Evolutionary conservation across 2,113 vertebrate genomes (phyloP).

Genomic region (Nesogale talazaci): DNA sequence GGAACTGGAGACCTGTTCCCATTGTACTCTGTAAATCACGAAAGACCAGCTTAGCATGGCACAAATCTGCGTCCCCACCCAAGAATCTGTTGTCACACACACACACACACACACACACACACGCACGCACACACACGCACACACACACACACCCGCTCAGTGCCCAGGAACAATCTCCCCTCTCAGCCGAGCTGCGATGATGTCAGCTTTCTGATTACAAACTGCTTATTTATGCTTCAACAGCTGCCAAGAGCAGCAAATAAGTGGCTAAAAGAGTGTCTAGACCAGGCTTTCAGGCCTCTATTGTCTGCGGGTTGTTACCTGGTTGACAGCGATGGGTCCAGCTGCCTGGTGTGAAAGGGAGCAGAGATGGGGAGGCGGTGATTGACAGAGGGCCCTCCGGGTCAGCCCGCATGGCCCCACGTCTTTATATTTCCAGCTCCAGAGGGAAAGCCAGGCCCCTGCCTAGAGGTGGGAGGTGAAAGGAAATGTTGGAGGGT

Average conservation of each 20-base stretch:
- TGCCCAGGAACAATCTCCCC: slow-evolving; percentile 90
- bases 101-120: slow-evolving; percentile 85
- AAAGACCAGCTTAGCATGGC: slow-evolving; percentile 87
- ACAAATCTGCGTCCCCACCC: slow-evolving; percentile 88
- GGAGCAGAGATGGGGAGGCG: slow-evolving; percentile 86
- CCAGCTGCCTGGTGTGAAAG: slow-evolving; percentile 93
- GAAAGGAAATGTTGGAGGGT: slow-evolving; percentile 90
- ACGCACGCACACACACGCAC: slow-evolving; percentile 86
- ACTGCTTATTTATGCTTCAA: slow-evolving; percentile 95
- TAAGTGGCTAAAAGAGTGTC: slow-evolving; percentile 95
- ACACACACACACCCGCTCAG: slow-evolving; percentile 85
- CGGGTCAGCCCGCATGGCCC: slow-evolving; percentile 89
- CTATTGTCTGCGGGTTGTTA: slow-evolving; percentile 93
- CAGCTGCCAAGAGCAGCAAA: slow-evolving; percentile 95
- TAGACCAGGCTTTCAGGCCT: slow-evolving; percentile 93
- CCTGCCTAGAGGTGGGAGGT: slow-evolving; percentile 90
- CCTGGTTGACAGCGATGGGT: slow-evolving; percentile 93
- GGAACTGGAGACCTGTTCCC: slow-evolving; percentile 78
- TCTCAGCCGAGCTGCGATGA: slow-evolving; percentile 92
- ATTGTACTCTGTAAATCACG: slow-evolving; percentile 85
- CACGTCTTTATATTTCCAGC: slow-evolving; percentile 87
- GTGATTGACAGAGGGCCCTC: slow-evolving; percentile 91
- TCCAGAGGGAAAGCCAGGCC: slow-evolving; percentile 87
- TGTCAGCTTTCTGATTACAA: slow-evolving; percentile 95
- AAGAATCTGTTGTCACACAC: slow-evolving; percentile 88